These are phyloP conservation scores for Pimpla rufipes DNA, from an alignment of 2,888 invertebrate species.

Conservation along the genomic window DNA sequence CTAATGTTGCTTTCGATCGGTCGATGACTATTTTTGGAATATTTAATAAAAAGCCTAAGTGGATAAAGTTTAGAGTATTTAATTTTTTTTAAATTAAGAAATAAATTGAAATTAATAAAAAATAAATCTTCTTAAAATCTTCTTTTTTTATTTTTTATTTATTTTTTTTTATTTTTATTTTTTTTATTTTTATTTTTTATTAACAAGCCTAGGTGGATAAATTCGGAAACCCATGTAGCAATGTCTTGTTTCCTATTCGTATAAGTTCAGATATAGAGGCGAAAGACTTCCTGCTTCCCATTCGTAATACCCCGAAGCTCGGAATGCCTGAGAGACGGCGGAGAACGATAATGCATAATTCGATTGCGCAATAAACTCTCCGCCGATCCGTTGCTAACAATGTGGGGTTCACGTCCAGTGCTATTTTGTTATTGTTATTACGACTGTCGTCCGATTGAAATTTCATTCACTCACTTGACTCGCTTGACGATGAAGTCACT, in stretches of 20 bases:
- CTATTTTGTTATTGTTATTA: not conserved
- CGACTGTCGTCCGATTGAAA: not conserved
- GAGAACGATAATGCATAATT: conserved; percentile 37
- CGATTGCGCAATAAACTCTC: conserved; percentile 28
- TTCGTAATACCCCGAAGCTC: conserved; percentile 5
- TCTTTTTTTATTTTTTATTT: not conserved
- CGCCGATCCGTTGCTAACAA: not conserved
- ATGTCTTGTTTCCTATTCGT: not conserved
- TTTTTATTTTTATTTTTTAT: not conserved
- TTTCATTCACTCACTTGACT: conserved; percentile 86
- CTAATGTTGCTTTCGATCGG: too few relatives aligned
- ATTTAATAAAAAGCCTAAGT: too few relatives aligned
- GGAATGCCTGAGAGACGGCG: conserved; percentile 2
- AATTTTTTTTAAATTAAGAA: too few relatives aligned
- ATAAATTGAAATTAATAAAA: not conserved
- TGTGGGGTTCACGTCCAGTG: not conserved
- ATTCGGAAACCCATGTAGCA: not conserved
- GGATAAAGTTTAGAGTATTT: too few relatives aligned
- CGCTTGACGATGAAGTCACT: conserved; percentile 88
- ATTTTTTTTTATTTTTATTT: not conserved
- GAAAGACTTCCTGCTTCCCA: conserved; percentile 25
- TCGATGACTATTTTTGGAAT: too few relatives aligned
- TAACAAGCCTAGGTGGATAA: not conserved
- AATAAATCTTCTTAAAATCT: not conserved
- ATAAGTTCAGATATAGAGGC: not conserved